These are phyloP conservation scores for Panulirus ornatus DNA, from an alignment of 1,140 invertebrate genomes.

Conservation along the genomic window DNA sequence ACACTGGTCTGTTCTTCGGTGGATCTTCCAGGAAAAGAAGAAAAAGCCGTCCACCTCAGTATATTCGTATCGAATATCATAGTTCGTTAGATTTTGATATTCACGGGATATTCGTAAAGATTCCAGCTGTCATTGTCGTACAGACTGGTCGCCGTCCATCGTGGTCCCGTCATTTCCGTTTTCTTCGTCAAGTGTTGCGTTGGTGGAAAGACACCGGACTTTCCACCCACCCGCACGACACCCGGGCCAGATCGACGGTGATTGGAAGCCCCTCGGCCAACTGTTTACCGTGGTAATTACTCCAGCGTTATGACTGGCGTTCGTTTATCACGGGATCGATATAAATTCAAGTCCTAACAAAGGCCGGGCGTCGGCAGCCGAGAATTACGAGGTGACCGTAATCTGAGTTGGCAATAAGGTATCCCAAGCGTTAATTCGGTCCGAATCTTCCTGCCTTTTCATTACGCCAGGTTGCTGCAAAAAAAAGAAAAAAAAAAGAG, in stretches of 20 bases:
- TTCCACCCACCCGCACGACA: neutral
- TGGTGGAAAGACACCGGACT: neutral
- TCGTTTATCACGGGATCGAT: constrained; percentile 32
- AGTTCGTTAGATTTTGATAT: too few relatives aligned
- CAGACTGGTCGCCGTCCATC: too few relatives aligned
- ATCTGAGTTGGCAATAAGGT: constrained; percentile 3
- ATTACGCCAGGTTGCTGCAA: neutral
- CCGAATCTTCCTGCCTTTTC: constrained; percentile 10
- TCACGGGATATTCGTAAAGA: too few relatives aligned
- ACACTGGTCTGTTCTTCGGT: too few relatives aligned
- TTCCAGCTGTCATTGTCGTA: too few relatives aligned
- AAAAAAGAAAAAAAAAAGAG: neutral
- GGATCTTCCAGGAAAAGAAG: too few relatives aligned
- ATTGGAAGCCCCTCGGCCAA: neutral
- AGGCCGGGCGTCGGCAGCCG: neutral
- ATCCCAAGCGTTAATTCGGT: constrained; percentile 13
- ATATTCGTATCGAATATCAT: too few relatives aligned
- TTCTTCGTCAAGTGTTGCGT: too few relatives aligned
- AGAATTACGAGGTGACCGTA: neutral
- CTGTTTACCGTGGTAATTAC: constrained; percentile 28
- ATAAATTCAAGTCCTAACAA: constrained; percentile 32
- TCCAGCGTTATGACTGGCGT: constrained; percentile 25
- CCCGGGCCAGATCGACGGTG: neutral
- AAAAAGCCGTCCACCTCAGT: too few relatives aligned
- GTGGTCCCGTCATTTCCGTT: too few relatives aligned